Conservation (phyloP, 2,888 invertebrate species). For the Sussaba pulchella region DNA sequence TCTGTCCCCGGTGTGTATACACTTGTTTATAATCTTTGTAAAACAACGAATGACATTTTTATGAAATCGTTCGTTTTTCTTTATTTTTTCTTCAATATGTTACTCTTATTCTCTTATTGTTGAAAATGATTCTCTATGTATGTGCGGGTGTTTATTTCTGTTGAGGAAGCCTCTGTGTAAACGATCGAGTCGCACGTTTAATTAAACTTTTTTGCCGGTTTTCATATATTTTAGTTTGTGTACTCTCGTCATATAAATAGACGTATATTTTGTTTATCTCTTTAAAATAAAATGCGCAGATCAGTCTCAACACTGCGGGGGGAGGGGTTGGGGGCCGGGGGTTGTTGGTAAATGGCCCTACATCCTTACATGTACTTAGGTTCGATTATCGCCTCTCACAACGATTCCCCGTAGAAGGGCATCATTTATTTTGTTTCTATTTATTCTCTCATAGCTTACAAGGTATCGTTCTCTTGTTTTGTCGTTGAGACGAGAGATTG, state of each 20-base stretch:
- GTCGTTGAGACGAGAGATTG: not conserved
- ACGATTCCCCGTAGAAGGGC: not conserved
- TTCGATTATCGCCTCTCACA: constrained; percentile 11
- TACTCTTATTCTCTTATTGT: constrained; percentile 15
- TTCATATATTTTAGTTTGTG: not conserved
- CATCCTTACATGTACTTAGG: constrained; percentile 4
- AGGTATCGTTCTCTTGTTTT: not conserved
- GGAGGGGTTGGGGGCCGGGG: constrained; percentile 64
- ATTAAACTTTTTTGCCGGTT: constrained; percentile 53
- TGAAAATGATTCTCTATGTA: constrained; percentile 37
- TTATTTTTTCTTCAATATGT: constrained; percentile 13
- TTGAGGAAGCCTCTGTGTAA: constrained; percentile 72
- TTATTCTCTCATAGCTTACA: not conserved
- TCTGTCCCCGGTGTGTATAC: constrained; percentile 51
- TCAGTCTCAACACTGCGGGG: constrained; percentile 61
- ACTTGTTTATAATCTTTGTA: constrained; percentile 27
- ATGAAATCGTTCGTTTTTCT: constrained; percentile 9
- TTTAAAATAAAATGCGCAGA: constrained; percentile 48
- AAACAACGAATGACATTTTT: constrained; percentile 46
- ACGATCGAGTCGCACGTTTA: constrained; percentile 66
- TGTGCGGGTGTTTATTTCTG: constrained; percentile 21
- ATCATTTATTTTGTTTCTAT: not conserved
- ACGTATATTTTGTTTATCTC: not conserved
- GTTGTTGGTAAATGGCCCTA: constrained; percentile 60
- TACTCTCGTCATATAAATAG: not conserved